Percentiles rank a stretch among this genome's conserved stretches.
phyloP scores from a whole-genome alignment of 2,797 vertebrate species.

The Oceanodroma leucorhoa region DNA sequence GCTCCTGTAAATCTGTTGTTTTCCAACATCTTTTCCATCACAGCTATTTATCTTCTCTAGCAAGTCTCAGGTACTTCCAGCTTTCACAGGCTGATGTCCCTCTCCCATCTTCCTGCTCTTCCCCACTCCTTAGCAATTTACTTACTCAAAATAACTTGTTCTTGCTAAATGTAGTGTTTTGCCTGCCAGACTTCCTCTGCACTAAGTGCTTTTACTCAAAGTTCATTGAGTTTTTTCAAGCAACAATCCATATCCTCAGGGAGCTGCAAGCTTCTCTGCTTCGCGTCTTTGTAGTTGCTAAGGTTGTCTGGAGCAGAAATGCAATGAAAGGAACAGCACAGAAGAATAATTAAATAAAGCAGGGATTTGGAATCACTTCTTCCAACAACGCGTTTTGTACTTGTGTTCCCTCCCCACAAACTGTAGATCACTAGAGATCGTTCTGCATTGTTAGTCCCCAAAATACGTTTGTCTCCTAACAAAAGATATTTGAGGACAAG shows the following conservation, averaged over 20 bases:
- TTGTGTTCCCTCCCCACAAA: not conserved
- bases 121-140: not conserved
- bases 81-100: not conserved
- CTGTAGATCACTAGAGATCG: not conserved
- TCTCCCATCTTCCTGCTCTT: not conserved
- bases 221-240: not conserved
- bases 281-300: not conserved
- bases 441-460: not conserved
- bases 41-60: not conserved
- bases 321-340: not conserved
- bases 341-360: not conserved
- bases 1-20: not conserved
- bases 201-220: not conserved
- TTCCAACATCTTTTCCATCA: not conserved
- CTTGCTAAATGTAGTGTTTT: not conserved
- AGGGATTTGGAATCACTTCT: not conserved
- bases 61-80: not conserved
- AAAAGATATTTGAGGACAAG: not conserved
- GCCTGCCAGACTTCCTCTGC: not conserved
- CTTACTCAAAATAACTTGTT: not conserved
- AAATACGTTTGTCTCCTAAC: not conserved
- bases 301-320: not conserved
- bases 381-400: not conserved
- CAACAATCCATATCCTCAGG: not conserved
- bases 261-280: not conserved